Evolutionary conservation across 2,888 invertebrate genomes (phyloP), one percentile per base, ranked within the genome.

Genomic region (Eulithis testata): DNA sequence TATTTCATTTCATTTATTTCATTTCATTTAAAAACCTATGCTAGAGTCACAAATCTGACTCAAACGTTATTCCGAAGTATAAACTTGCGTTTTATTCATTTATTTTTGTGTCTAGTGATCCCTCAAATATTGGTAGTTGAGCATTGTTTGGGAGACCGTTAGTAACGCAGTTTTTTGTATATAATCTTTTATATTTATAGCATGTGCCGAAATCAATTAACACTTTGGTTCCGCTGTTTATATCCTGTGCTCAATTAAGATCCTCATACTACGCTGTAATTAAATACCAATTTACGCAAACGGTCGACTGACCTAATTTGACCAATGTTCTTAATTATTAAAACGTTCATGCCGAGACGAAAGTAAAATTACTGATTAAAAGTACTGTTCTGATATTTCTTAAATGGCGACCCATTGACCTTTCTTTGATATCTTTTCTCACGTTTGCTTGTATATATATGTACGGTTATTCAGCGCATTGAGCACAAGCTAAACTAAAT

Each of bases 391-490:
- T 69, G 21, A 21, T 21, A 63, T 69, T 40, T 59, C 68, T 69
- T 68, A 47, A 69, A 69, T 68, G 62, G 56, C 72, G 82, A 77
- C 83, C 80, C 57, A 68, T 47, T 82, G 78, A 79, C 83, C 80
- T 77, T 71, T 69, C 65, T 69, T 70, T 37, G 60, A 57, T 58
- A 60, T 54, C 45, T 47, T 60, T 84, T 85, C 85, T 69, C 85
- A 84, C 84, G 83, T 21, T 31, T 21, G 9, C n/a, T n/a, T n/a
- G n/a, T n/a, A n/a, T 9, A 12, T n/a, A 45, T 68, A 70, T 75
- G 81, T 78, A 81, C 82, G 45, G 73, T 83, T 82, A 82, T 78
- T 82, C 73, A 76, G 76, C 75, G 80, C 78, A 79, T 77, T 80
- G 75, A 73, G 21, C 66, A 75, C 73, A 64, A 83, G 82, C 75